These are phyloP conservation scores for Neofelis nebulosa DNA, from an alignment of 2,113 vertebrate genomes.

Conservation along the genomic window DNA sequence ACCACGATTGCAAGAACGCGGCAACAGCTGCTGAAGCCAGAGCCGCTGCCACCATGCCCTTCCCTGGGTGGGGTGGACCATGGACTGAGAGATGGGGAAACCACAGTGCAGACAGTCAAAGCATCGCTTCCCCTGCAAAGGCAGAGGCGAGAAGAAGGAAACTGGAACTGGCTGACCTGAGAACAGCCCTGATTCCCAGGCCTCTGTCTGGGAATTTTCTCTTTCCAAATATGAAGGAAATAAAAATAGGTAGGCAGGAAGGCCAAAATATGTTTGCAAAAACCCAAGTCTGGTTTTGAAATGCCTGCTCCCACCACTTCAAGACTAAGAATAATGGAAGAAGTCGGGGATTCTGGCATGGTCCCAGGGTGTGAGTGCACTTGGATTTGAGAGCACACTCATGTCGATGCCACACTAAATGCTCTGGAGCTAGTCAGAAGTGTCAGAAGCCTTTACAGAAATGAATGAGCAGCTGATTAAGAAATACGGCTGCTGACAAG, in stretches of 20 bases:
- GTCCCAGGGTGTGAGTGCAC: slow-evolving; percentile 59
- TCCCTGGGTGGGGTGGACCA: no score
- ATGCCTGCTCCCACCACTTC: slow-evolving; percentile 71
- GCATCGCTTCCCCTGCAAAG: background rate
- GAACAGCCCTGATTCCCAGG: slow-evolving; percentile 71
- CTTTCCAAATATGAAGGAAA: slow-evolving; percentile 73
- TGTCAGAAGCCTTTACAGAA: slow-evolving; percentile 68
- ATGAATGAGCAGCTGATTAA: slow-evolving; percentile 72
- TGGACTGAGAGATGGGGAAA: background rate
- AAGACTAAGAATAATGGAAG: slow-evolving; percentile 76
- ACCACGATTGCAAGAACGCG: background rate
- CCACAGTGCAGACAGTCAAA: background rate
- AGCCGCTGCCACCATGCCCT: background rate
- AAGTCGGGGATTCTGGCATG: slow-evolving; percentile 56
- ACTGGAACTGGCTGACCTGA: background rate
- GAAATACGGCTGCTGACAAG: slow-evolving; percentile 68
- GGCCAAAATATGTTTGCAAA: slow-evolving; percentile 75
- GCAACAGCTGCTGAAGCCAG: background rate
- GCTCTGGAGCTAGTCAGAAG: slow-evolving; percentile 47
- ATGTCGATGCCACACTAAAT: slow-evolving; percentile 5
- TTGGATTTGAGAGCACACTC: background rate
- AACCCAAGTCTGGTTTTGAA: slow-evolving; percentile 73
- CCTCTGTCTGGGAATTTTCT: slow-evolving; percentile 76
- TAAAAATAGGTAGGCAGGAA: slow-evolving; percentile 80
- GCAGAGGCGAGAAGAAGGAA: background rate